phyloP scores from a whole-genome alignment of 2,797 vertebrate species.

The Dryobates pubescens region DNA sequence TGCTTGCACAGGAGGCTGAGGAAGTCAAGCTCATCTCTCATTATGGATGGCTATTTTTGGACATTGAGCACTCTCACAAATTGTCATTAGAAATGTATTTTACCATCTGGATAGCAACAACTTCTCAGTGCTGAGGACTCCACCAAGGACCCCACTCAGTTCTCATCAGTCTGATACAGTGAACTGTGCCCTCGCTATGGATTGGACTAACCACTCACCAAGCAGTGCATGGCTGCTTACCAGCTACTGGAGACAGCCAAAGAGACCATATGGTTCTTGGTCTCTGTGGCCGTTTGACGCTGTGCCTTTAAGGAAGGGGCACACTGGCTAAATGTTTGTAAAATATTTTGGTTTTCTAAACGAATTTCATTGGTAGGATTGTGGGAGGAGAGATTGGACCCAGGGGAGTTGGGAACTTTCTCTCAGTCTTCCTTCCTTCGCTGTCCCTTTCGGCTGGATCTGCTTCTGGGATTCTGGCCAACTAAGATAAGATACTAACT shows the following conservation, averaged over 20 bases:
- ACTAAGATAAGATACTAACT: no score
- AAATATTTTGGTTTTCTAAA: no score
- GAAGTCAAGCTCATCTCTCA: neutral
- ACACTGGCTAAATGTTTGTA: no score
- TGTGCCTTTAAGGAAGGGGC: no score
- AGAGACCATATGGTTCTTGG: neutral
- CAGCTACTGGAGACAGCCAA: neutral
- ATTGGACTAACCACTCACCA: neutral
- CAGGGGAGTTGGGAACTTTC: no score
- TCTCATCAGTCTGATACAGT: neutral
- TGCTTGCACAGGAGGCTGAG: neutral
- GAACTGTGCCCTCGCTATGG: neutral
- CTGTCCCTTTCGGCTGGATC: no score
- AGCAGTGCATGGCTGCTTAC: neutral
- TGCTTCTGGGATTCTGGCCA: no score
- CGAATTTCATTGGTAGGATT: no score
- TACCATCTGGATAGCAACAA: neutral
- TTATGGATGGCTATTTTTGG: neutral
- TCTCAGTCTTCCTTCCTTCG: no score
- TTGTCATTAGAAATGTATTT: neutral
- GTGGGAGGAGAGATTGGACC: no score
- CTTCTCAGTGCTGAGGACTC: neutral
- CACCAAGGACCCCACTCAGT: neutral
- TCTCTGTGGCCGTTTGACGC: no score
- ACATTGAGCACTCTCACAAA: fast-evolving